Percentiles rank a stretch among this genome's conserved stretches.
These are phyloP conservation scores for Polydrusus tereticollis DNA, from an alignment of 2,888 invertebrate genomes.

Conservation along the genomic window DNA sequence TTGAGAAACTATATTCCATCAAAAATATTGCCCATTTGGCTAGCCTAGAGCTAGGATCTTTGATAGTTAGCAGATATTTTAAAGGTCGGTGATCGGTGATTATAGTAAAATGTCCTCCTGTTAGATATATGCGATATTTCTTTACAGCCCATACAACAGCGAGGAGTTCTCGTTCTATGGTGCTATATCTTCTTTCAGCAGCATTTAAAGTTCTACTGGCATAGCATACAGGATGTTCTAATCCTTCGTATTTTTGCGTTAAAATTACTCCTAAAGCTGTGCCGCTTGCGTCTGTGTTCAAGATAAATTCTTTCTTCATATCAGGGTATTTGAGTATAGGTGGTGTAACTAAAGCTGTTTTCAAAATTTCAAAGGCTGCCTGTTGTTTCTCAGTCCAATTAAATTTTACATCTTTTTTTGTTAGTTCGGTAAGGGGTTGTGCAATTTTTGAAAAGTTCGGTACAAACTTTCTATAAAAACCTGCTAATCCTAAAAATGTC, in stretches of 20 bases:
- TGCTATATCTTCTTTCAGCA: constrained; percentile 22
- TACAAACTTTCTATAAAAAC: too few species aligned
- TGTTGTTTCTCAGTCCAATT: constrained; percentile 17
- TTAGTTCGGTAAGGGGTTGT: background rate
- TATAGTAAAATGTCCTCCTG: constrained; percentile 21
- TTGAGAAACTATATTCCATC: constrained; percentile 18
- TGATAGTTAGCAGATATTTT: constrained; percentile 16
- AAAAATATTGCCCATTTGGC: constrained; percentile 5
- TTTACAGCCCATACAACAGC: constrained; percentile 20
- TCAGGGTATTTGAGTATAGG: too few species aligned
- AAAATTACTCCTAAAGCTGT: background rate
- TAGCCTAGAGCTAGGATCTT: constrained; percentile 29
- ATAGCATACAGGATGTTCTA: background rate
- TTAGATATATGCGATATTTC: constrained; percentile 11
- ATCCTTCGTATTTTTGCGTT: background rate
- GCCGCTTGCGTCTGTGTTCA: too few species aligned
- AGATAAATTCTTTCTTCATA: too few species aligned
- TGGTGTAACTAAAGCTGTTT: background rate
- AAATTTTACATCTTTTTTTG: constrained; percentile 8
- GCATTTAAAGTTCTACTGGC: constrained; percentile 2
- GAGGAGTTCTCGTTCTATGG: constrained; percentile 32
- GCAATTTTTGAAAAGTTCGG: too few species aligned
- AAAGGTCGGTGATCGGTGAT: constrained; percentile 26
- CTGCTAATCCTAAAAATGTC: background rate
- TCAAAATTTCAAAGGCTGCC: constrained; percentile 7